Percentiles rank a stretch among this genome's conserved stretches.
Evolutionary conservation across 2,113 vertebrate species (phyloP).

Genomic region (Cephalopterus ornatus): DNA sequence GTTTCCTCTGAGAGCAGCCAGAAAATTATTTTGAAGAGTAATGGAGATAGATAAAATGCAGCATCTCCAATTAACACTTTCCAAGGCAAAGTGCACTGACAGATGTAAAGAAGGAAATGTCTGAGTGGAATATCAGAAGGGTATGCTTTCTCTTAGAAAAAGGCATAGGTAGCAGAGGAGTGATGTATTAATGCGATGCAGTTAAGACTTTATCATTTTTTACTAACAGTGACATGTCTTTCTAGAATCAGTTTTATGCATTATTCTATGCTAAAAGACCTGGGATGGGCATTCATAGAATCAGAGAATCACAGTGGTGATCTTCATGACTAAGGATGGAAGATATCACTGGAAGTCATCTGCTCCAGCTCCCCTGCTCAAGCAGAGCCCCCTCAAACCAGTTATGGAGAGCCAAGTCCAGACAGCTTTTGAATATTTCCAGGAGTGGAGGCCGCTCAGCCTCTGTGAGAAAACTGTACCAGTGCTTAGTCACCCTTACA

Average conservation of each 20-base stretch:
- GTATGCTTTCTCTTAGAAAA: no score
- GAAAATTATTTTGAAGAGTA: neutral
- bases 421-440: neutral
- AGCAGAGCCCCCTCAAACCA: neutral
- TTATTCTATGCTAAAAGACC: neutral
- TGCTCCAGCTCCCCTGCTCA: neutral
- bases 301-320: neutral
- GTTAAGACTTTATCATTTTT: neutral
- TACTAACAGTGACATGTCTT: neutral
- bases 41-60: neutral
- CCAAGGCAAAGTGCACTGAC: neutral
- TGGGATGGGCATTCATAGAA: neutral
- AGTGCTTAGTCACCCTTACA: neutral
- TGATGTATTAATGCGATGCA: neutral
- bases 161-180: neutral
- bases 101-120: neutral
- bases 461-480: neutral
- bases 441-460: neutral
- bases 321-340: neutral
- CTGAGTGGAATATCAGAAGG: neutral
- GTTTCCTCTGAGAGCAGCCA: neutral
- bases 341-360: neutral
- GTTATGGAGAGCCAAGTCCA: neutral
- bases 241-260: neutral
- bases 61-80: neutral